Percentiles rank a stretch among this genome's conserved stretches.
Evolutionary conservation across 2,797 vertebrate genomes (phyloP).

Genomic region (Rhinogobio ventralis): DNA sequence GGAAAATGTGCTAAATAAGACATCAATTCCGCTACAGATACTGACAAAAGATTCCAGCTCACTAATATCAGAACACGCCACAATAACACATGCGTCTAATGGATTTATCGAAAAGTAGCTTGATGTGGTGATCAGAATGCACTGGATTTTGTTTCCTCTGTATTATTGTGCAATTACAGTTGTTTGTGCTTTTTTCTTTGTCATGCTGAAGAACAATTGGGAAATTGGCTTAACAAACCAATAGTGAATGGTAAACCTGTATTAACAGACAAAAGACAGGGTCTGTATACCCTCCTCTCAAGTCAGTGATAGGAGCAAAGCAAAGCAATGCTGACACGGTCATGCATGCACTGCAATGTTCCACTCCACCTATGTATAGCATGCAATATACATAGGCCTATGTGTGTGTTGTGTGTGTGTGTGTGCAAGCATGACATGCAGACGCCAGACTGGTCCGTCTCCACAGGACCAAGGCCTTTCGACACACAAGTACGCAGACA

Average conservation of each 20-base stretch:
- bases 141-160: conserved; percentile 10
- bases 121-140: background rate
- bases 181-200: background rate
- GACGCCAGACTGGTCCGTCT: conserved; percentile 46
- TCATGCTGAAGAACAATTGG: conserved; percentile 22
- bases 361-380: background rate
- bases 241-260: conserved; percentile 10
- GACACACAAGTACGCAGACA: conserved; percentile 33
- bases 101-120: background rate
- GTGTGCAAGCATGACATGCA: conserved; percentile 11
- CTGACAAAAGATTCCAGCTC: background rate
- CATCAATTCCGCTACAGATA: background rate
- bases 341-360: background rate
- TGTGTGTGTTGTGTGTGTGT: background rate
- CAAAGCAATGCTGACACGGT: background rate
- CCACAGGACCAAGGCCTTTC: conserved; percentile 22
- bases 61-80: background rate
- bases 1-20: background rate
- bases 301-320: background rate
- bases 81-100: background rate
- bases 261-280: conserved; percentile 18
- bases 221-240: conserved; percentile 23
- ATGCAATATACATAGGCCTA: background rate
- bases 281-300: background rate
- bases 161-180: background rate